phyloP scores from a whole-genome alignment of 2,113 vertebrate genomes.

The Pholis gunnellus region DNA sequence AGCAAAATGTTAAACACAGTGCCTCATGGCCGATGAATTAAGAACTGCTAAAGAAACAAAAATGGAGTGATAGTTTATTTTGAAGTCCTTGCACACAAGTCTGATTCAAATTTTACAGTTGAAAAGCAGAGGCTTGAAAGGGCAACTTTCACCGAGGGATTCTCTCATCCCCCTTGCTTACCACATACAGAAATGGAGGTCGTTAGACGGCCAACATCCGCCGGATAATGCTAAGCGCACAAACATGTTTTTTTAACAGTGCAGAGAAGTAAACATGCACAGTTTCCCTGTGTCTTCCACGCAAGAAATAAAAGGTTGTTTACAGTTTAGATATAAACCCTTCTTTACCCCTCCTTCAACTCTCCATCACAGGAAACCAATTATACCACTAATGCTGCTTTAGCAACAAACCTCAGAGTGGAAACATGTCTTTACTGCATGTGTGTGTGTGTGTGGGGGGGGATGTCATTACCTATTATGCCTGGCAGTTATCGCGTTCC shows the following conservation, averaged over 20 bases:
- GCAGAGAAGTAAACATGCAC: not conserved
- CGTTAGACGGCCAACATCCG: conserved; percentile 14
- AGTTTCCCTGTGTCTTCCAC: not conserved
- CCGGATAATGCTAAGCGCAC: conserved; percentile 5
- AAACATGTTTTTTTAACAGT: conserved; percentile 12
- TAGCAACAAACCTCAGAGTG: conserved; percentile 3
- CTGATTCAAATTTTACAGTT: conserved; percentile 26
- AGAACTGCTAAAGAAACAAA: conserved; percentile 4
- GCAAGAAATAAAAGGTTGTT: conserved; percentile 57
- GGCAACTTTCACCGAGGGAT: not conserved
- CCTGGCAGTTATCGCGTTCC: not conserved
- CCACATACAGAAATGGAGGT: conserved; percentile 13
- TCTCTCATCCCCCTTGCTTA: not conserved
- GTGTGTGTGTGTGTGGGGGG: not conserved
- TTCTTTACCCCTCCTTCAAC: conserved; percentile 63
- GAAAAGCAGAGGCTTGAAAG: conserved; percentile 28
- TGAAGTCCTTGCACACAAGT: conserved; percentile 11
- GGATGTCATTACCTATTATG: not conserved
- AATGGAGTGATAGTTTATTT: not conserved
- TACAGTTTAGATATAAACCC: conserved; percentile 62
- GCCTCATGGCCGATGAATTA: conserved; percentile 5
- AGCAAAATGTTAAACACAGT: conserved; percentile 53
- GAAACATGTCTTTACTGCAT: not conserved
- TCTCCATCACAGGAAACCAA: conserved; percentile 47
- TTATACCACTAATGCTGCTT: conserved; percentile 21